A percentile compares a stretch with the other conserved stretches of the same genome.
These are phyloP conservation scores for Dendrolimus houi DNA, from an alignment of 2,888 invertebrate genomes.

Conservation along the genomic window DNA sequence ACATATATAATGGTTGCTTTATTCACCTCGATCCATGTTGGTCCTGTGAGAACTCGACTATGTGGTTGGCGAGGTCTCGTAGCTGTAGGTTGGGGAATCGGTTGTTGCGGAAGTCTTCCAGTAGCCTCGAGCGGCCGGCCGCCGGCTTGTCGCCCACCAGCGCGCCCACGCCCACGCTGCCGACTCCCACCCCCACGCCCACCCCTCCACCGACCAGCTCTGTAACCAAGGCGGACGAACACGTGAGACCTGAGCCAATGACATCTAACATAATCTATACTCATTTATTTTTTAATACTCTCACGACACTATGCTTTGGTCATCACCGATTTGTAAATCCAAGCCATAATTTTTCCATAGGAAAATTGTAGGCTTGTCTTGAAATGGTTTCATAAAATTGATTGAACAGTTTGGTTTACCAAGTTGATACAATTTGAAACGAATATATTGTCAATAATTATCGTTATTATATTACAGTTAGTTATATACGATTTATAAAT, in stretches of 20 bases:
- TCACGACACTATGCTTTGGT: too few species aligned
- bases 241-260: too few species aligned
- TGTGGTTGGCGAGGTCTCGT: constrained; percentile 96
- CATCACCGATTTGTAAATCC: too few species aligned
- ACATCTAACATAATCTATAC: too few species aligned
- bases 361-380: too few species aligned
- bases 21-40: constrained; percentile 94
- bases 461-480: too few species aligned
- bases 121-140: constrained; percentile 89
- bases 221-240: constrained; percentile 18
- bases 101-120: constrained; percentile 97
- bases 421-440: too few species aligned
- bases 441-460: too few species aligned
- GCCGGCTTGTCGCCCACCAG: constrained; percentile 68
- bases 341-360: too few species aligned
- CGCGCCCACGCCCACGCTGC: constrained; percentile 43
- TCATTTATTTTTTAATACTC: too few species aligned
- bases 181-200: constrained; percentile 29
- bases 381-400: too few species aligned
- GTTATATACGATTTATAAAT: neutral
- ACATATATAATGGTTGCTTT: neutral
- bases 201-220: constrained; percentile 59
- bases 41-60: constrained; percentile 99
- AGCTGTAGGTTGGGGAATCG: constrained; percentile 92
- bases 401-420: too few species aligned